A percentile compares a stretch with the other conserved stretches of the same genome.
phyloP scores from a whole-genome alignment of 92 coral and sea anemone genomes.

The Palythoa caribaeorum region DNA sequence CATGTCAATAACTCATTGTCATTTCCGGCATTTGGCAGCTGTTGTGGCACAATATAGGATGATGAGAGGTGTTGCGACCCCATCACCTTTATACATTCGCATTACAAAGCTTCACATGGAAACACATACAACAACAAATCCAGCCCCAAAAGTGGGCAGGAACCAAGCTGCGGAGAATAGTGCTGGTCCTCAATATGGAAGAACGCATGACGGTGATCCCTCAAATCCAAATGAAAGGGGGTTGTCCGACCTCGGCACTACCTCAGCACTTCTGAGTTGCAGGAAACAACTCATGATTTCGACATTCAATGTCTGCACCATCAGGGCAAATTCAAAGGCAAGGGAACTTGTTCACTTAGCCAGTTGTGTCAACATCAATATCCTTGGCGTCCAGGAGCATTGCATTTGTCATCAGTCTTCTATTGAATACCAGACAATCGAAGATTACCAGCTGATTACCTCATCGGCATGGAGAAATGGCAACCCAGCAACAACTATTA shows the following conservation, averaged over 20 bases:
- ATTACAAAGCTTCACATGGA: no score
- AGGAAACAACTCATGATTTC: neutral
- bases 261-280: neutral
- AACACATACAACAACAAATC: neutral
- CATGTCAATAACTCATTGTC: no score
- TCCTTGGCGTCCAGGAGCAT: conserved; percentile 3
- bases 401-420: neutral
- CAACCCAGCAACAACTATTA: neutral
- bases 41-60: no score
- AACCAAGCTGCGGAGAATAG: neutral
- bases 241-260: neutral
- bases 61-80: no score
- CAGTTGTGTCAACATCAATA: neutral
- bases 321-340: neutral
- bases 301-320: neutral
- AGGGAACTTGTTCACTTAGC: neutral
- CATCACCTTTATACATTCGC: no score
- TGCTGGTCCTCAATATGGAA: neutral
- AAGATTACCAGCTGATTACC: neutral
- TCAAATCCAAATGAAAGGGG: neutral
- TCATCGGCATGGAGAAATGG: conserved; percentile 21
- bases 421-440: neutral
- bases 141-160: neutral
- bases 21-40: no score
- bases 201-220: neutral